Conservation (phyloP, 2,797 vertebrate genomes). For the Molossus molossus region DNA sequence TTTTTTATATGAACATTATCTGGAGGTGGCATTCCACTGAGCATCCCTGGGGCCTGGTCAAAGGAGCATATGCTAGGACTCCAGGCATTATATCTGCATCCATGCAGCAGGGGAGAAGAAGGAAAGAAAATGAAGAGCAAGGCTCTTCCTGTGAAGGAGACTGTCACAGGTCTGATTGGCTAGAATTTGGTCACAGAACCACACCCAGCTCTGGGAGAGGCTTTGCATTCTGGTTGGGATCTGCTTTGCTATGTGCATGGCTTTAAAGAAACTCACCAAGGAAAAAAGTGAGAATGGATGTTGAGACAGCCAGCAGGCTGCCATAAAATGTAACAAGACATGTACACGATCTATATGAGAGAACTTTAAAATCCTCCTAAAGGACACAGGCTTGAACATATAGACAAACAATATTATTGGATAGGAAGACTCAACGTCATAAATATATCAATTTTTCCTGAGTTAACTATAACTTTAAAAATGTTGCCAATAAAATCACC, state of each 20-base stretch:
- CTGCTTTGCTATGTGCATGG: neutral
- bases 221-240: conserved; percentile 46
- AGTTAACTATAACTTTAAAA: conserved; percentile 81
- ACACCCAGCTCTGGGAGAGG: neutral
- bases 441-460: conserved; percentile 72
- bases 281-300: conserved; percentile 9
- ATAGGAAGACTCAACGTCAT: conserved; percentile 64
- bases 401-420: conserved; percentile 58
- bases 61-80: neutral
- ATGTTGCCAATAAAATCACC: conserved; percentile 77
- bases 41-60: neutral
- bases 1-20: neutral
- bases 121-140: neutral
- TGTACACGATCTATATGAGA: neutral
- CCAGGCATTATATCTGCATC: neutral
- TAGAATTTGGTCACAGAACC: neutral
- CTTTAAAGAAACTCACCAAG: conserved; percentile 41
- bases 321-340: conserved; percentile 41
- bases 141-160: neutral
- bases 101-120: neutral
- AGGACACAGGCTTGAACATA: conserved; percentile 6
- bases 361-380: conserved; percentile 46
- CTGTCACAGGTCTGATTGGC: neutral
- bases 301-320: neutral
- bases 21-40: neutral